Base-by-base conservation (phyloP, 2,113 vertebrate genomes). In the Bufo bufo region DNA sequence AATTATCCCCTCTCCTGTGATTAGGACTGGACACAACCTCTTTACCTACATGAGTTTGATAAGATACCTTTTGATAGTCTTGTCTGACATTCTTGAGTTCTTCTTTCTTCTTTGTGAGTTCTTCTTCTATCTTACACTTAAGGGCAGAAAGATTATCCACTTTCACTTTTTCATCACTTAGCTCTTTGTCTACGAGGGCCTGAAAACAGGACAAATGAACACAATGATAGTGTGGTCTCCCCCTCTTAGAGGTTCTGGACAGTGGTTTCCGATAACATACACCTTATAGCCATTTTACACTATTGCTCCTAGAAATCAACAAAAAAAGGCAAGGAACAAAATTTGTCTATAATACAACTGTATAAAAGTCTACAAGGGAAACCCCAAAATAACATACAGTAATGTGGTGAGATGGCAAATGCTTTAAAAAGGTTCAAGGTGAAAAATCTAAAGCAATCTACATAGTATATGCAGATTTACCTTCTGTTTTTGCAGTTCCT, bases 1-100 rank as follows among this genome's bases (percentile, higher is more conserved):
- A 33, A 33, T 33, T 33, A 33, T 33, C 33, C 33, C 33, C 33
- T 33, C 0, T 33, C 33, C 33, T 33, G 33, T 33, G 33, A 0
- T 1, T 33, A 33, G 33, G 33, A 33, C 33, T 33, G 33, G 33
- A 33, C 33, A 33, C 33, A 33, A 33, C 33, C 33, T 1, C 33
- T 33, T 33, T 33, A 33, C 33, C 50, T 56, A 33, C 23, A 1
- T 72, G 12, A 20, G 8, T 8, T n/a, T 12, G 3, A 54, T 4
- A 72, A 33, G 9, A 91, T 90, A 99, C 98, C 96, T 98, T 99
- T 88, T 97, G 91, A 58, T 91, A 96, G 91, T 96, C 97, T 90
- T 96, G 97, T 8, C 91, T 94, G 72, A 95, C 91, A 6, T 90
- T 89, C 90, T 94, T 97, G 78, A 97, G 92, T 82, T 99, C 97